A percentile compares a stretch with the other conserved stretches of the same genome.
These are phyloP conservation scores for Drosophila mauritiana DNA, from an alignment of 1,140 invertebrate species.

Conservation along the genomic window DNA sequence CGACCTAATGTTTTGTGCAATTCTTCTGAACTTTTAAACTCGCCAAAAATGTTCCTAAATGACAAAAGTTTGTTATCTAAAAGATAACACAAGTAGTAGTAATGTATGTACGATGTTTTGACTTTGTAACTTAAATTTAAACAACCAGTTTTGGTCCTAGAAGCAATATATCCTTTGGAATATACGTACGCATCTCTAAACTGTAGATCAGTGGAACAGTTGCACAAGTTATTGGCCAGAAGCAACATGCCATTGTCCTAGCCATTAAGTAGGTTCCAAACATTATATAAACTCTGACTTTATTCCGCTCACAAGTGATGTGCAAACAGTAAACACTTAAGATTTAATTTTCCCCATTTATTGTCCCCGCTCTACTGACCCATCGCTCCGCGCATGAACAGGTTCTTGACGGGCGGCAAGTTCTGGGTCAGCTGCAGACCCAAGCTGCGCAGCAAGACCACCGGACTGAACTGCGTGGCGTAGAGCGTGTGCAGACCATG, in stretches of 20 bases:
- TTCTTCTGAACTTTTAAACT: neutral
- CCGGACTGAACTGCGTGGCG: constrained; percentile 89
- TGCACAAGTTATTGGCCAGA: constrained; percentile 16
- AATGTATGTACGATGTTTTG: too few species aligned
- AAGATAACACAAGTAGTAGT: too few species aligned
- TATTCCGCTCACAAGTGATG: constrained; percentile 31
- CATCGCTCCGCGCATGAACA: constrained; percentile 83
- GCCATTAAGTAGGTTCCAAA: constrained; percentile 23
- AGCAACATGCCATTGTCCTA: constrained; percentile 23
- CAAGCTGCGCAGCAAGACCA: constrained; percentile 93
- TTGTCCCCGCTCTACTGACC: constrained; percentile 44
- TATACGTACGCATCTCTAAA: neutral
- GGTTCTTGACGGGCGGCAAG: constrained; percentile 90
- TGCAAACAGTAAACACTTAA: constrained; percentile 59
- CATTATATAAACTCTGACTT: constrained; percentile 37
- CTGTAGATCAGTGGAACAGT: neutral
- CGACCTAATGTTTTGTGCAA: constrained; percentile 15
- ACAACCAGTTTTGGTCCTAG: neutral
- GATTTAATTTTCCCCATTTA: constrained; percentile 18
- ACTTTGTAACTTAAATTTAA: neutral
- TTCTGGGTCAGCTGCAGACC: constrained; percentile 94
- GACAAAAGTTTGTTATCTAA: neutral
- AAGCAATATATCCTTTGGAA: neutral
- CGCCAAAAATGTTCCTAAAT: neutral
- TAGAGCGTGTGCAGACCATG: constrained; percentile 96